Evolutionary conservation across 2,797 vertebrate species (phyloP), one percentile per base, ranked within the genome.

Genomic region (Malurus splendens): DNA sequence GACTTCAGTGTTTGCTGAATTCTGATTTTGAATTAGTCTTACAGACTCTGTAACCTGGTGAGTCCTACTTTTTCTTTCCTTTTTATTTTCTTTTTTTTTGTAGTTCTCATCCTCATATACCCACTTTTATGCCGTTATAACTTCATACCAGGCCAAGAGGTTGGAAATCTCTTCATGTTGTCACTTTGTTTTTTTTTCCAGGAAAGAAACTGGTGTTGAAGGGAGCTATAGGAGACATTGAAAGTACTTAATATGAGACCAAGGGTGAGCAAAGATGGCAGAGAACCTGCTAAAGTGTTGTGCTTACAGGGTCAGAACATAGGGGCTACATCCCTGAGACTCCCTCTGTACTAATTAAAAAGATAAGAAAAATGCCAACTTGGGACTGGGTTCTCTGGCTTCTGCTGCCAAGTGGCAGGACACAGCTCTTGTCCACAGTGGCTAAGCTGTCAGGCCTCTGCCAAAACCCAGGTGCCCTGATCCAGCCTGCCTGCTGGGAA

Each of bases 401-500:
- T 55, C 65, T 51, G 42, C 62, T 80, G 72, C 65, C 79, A 61
- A 4, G 68, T 67, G 68, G 18, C 68, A 56, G 50, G 47, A 20
- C 44, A 7, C 2, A 5, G 4, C 52, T 80, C 61, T 65, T 71
- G 61, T 55, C 44, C 41, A 23, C 65, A 15, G 13, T 39, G 28
- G 51, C 47, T 82, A 6, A 66, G 50, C 48, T 87, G 82, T 62
- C 41, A 66, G 61, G 28, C 32, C 42, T 75, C 64, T 89, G 77
- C 80, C 81, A 89, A 81, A 82, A 59, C 12, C 27, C 2, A 4
- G 52, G 71, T 73, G 22, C 67, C 39, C 12, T 65, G 41, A 9
- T 86, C 67, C 85, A 90, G 38, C 48, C 45, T 89, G 44, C 82
- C 73, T 94, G 77, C 89, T 82, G 77, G 59, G 86, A 66, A 36